phyloP scores from a whole-genome alignment of 2,797 vertebrate genomes.

The Halcyon smyrnensis region DNA sequence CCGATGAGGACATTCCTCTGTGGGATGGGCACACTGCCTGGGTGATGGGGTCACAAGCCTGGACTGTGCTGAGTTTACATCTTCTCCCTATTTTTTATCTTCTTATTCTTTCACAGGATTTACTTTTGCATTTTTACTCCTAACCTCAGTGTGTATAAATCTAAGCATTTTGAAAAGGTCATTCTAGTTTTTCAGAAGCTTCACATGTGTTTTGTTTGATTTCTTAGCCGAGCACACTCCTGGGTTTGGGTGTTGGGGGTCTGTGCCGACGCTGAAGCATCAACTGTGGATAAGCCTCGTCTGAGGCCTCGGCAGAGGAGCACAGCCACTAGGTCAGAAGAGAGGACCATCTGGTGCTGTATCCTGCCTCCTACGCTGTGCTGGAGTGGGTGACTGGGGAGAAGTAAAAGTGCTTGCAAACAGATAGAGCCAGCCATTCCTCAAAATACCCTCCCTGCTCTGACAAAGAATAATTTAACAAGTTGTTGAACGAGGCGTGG shows the following conservation, averaged over 20 bases:
- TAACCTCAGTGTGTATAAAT: neutral
- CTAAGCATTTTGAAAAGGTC: neutral
- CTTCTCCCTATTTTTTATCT: neutral
- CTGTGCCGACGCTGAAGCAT: neutral
- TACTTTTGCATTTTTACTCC: neutral
- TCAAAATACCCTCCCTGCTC: neutral
- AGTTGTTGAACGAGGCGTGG: neutral
- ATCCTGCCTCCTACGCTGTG: neutral
- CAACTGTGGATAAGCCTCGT: neutral
- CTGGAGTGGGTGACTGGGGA: neutral
- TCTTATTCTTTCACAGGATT: neutral
- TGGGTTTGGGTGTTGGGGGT: neutral
- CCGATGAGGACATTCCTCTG: accelerated
- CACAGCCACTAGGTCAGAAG: neutral
- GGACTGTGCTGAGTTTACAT: neutral
- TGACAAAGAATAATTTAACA: neutral
- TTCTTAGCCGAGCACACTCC: neutral
- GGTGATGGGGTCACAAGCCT: neutral
- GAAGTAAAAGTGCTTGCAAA: neutral
- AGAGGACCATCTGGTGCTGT: constrained; percentile 12
- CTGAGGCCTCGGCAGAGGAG: accelerated
- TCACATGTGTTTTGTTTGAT: neutral
- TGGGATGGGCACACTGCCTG: neutral
- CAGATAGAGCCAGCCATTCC: neutral
- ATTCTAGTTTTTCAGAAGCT: neutral